Evolutionary conservation across 2,113 vertebrate genomes (phyloP).

Genomic region (Brachypodius melanocephalos): DNA sequence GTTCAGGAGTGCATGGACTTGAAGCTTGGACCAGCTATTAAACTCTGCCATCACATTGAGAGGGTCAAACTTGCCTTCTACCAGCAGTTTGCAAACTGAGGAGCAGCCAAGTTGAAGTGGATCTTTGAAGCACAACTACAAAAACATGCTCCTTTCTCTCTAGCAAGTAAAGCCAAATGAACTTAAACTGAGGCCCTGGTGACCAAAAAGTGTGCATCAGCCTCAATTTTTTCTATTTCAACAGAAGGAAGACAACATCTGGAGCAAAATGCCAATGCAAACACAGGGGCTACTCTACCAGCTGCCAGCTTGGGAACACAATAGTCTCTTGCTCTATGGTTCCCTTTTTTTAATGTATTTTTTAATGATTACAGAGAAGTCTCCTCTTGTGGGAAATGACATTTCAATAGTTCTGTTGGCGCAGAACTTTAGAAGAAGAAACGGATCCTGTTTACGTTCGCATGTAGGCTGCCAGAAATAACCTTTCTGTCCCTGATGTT

Average conservation of each 20-base stretch:
- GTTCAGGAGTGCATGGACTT: slow-evolving; percentile 99
- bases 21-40: slow-evolving; percentile 95
- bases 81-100: slow-evolving; percentile 95
- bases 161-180: slow-evolving; percentile 43
- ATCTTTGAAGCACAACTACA: slow-evolving; percentile 76
- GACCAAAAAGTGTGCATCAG: slow-evolving; percentile 40
- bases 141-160: slow-evolving; percentile 43
- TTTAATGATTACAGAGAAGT: slow-evolving; percentile 52
- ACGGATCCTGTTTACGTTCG: slow-evolving; percentile 30
- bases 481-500: slow-evolving; percentile 48
- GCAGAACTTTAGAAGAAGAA: slow-evolving; percentile 55
- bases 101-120: slow-evolving; percentile 54
- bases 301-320: slow-evolving; percentile 58
- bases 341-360: slow-evolving; percentile 57
- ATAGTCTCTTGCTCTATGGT: slow-evolving; percentile 62
- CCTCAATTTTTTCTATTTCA: slow-evolving; percentile 70
- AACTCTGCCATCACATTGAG: slow-evolving; percentile 97
- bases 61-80: slow-evolving; percentile 98
- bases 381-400: slow-evolving; percentile 53
- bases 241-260: slow-evolving; percentile 58
- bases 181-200: slow-evolving; percentile 20
- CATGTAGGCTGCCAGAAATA: slow-evolving; percentile 58
- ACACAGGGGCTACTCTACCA: slow-evolving; percentile 57
- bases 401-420: slow-evolving; percentile 64
- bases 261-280: slow-evolving; percentile 69